Evolutionary conservation across 2,888 invertebrate genomes (phyloP), one percentile per base, ranked within the genome.

Genomic region (Leptinotarsa rubiginosa): DNA sequence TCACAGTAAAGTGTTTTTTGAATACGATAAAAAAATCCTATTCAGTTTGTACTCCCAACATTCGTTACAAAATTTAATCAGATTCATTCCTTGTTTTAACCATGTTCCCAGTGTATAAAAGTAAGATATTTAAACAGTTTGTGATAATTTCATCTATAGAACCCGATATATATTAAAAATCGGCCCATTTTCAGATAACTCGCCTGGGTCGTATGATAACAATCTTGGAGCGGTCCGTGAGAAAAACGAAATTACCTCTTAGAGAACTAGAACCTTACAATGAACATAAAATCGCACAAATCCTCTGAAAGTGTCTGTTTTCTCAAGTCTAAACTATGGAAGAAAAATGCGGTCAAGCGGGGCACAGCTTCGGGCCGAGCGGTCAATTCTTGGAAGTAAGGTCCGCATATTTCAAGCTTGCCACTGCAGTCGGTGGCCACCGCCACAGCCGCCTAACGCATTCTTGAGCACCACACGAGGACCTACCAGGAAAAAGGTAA

Each of bases 341-440:
- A 74, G 65, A 67, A 73, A 74, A 74, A 74, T 74, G 73, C 70
- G 69, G 73, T 70, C 73, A 62, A 41, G 41, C 16, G 31, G 62
- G 62, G 62, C 62, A 62, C 31, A 7, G 66, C 70, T 65, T 72
- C 70, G 66, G 73, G 65, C 69, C 54, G 16, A 70, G 67, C 72
- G 76, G 74, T 76, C 80, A 77, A 75, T 82, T 82, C 81, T 79
- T 69, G 78, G 81, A 82, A 82, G 79, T 77, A 76, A 79, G 80
- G 81, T 79, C 78, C 76, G 72, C 76, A 75, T 78, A 71, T 64
- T 73, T 72, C 70, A 73, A 69, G 72, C 70, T 62, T 41, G 41
- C 31, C 62, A 41, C 62, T 62, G 62, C 31, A 62, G 70, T 71
- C 74, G 67, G 71, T 54, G 62, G 47, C 70, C 16, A 68, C 62